A percentile compares a stretch with the other conserved stretches of the same genome.
These are phyloP conservation scores for zebrafish (Danio rerio) DNA, from an alignment of 2,113 vertebrate species.

Conservation along the genomic window DNA sequence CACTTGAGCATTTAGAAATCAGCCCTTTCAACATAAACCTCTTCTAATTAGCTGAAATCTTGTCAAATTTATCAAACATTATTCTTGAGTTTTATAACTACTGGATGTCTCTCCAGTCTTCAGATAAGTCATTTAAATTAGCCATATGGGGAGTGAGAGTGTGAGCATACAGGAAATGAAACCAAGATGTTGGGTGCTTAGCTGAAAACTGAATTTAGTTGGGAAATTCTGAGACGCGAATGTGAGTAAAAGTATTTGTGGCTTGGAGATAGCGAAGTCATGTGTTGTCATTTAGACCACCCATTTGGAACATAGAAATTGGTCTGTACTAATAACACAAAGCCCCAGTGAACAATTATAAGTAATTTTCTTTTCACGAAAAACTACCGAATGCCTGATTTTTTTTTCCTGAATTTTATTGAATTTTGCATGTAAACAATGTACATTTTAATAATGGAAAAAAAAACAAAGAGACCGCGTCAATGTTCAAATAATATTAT, in stretches of 20 bases:
- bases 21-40: background rate
- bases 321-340: background rate
- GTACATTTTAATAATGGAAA: too few relatives aligned
- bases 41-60: background rate
- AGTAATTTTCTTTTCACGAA: background rate
- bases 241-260: slow-evolving; percentile 9
- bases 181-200: slow-evolving; percentile 21
- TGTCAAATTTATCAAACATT: background rate
- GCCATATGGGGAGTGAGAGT: slow-evolving; percentile 6
- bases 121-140: slow-evolving; percentile 12
- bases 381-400: background rate
- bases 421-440: too few relatives aligned
- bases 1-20: background rate
- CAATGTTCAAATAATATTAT: too few relatives aligned
- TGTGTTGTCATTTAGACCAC: slow-evolving; percentile 14
- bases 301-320: background rate
- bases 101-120: background rate
- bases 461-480: too few relatives aligned
- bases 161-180: slow-evolving; percentile 23
- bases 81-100: background rate
- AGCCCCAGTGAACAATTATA: background rate
- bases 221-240: slow-evolving; percentile 16
- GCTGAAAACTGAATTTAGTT: slow-evolving; percentile 18
- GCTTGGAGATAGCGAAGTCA: slow-evolving; percentile 6
- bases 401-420: background rate